phyloP scores from a whole-genome alignment of 2,888 invertebrate species.

The Heliconius charithonia region DNA sequence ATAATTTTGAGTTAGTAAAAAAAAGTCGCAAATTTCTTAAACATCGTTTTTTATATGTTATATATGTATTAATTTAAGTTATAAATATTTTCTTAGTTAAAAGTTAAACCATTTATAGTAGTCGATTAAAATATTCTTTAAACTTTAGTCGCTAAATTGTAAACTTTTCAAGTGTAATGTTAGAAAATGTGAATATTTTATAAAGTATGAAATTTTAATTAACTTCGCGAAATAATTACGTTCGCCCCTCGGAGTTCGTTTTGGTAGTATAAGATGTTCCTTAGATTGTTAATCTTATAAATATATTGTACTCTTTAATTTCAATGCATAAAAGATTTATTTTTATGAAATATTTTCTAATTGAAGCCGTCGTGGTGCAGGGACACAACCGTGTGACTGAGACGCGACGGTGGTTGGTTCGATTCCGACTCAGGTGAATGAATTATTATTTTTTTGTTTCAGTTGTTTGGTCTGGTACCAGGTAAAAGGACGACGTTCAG shows the following conservation, averaged over 20 bases:
- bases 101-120: slow-evolving; percentile 18
- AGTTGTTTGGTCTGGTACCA: too few relatives aligned
- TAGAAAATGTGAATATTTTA: slow-evolving; percentile 26
- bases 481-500: too few relatives aligned
- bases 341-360: too few relatives aligned
- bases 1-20: neutral
- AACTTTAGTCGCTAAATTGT: slow-evolving; percentile 19
- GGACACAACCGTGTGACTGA: too few relatives aligned
- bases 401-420: too few relatives aligned
- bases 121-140: slow-evolving; percentile 25
- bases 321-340: too few relatives aligned
- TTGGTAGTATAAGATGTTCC: neutral
- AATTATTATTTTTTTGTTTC: too few relatives aligned
- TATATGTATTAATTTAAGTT: neutral
- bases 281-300: neutral
- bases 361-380: too few relatives aligned
- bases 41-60: neutral
- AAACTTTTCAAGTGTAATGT: slow-evolving; percentile 20
- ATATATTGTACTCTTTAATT: too few relatives aligned
- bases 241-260: neutral
- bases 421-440: too few relatives aligned
- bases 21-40: neutral
- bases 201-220: slow-evolving; percentile 24
- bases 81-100: slow-evolving; percentile 8
- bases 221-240: neutral